Evolutionary conservation across 2,888 invertebrate genomes (phyloP).

Genomic region (Cerastoderma edule): DNA sequence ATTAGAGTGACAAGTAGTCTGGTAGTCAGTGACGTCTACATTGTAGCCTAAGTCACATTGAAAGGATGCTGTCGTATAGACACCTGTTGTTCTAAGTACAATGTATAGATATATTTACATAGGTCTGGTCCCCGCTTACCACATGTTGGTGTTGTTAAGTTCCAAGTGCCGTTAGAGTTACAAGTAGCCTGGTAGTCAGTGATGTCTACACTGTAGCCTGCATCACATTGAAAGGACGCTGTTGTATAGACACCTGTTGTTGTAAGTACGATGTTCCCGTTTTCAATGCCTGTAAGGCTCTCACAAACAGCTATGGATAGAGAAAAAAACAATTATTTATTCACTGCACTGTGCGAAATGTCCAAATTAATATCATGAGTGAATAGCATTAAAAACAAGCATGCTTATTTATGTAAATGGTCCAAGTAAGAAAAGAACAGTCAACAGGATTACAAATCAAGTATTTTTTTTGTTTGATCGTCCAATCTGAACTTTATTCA

Average conservation of each 20-base stretch:
- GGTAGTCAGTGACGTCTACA: slow-evolving; percentile 18
- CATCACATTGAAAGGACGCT: slow-evolving; percentile 36
- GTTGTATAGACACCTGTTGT: slow-evolving; percentile 37
- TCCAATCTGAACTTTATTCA: too few relatives aligned
- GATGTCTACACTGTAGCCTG: slow-evolving; percentile 46
- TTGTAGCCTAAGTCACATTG: slow-evolving; percentile 50
- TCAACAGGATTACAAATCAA: too few relatives aligned
- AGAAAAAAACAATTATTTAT: not conserved
- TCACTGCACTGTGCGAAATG: too few relatives aligned
- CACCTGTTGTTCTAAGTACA: slow-evolving; percentile 37
- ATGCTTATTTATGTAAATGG: too few relatives aligned
- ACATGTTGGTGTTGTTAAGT: slow-evolving; percentile 36
- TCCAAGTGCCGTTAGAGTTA: slow-evolving; percentile 33
- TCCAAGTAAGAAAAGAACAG: too few relatives aligned
- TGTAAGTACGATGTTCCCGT: slow-evolving; percentile 28
- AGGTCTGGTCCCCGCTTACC: slow-evolving; percentile 18
- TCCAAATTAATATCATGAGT: too few relatives aligned
- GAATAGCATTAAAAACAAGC: too few relatives aligned
- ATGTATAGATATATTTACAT: too few relatives aligned
- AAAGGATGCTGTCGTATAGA: slow-evolving; percentile 22
- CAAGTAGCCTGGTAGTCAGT: slow-evolving; percentile 5
- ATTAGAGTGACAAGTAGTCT: slow-evolving; percentile 4
- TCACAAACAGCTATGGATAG: slow-evolving; percentile 12
- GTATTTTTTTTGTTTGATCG: too few relatives aligned
- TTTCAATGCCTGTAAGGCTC: not conserved